A percentile compares a stretch with the other conserved stretches of the same genome.
Conservation (phyloP, 2,888 invertebrate genomes). For the Epirrhoe alternata region DNA sequence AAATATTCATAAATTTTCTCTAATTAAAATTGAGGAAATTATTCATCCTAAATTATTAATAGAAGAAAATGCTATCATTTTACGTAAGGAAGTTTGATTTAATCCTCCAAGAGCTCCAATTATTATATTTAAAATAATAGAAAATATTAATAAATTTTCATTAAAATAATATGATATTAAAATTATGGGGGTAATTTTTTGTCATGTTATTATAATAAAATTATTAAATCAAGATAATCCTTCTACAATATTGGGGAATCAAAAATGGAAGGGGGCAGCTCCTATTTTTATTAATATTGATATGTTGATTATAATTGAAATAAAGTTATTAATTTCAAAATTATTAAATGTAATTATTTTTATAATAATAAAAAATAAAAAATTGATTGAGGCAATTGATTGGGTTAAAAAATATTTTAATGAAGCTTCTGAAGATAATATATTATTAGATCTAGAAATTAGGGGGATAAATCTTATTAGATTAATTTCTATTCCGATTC, state of each 20-base stretch:
- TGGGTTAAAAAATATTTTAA: constrained; percentile 87
- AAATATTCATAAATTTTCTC: constrained; percentile 74
- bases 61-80: constrained; percentile 86
- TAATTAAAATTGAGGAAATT: constrained; percentile 72
- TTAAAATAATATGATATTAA: constrained; percentile 78
- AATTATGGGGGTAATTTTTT: constrained; percentile 87
- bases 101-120: constrained; percentile 82
- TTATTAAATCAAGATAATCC: constrained; percentile 84
- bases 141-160: constrained; percentile 69
- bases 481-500: constrained; percentile 88
- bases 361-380: constrained; percentile 78
- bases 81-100: constrained; percentile 83
- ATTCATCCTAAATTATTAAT: constrained; percentile 87
- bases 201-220: constrained; percentile 85
- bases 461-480: constrained; percentile 86
- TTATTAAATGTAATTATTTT: constrained; percentile 67
- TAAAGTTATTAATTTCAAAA: constrained; percentile 60
- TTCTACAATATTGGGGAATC: constrained; percentile 86
- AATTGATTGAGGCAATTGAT: constrained; percentile 84
- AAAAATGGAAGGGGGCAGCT: constrained; percentile 85
- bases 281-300: constrained; percentile 84
- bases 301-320: constrained; percentile 67
- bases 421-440: constrained; percentile 80
- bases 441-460: constrained; percentile 79
- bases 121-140: constrained; percentile 75